Percentiles rank a stretch among this genome's conserved stretches.
Evolutionary conservation across 2,888 invertebrate genomes (phyloP).

Genomic region (Rotaria macrura): DNA sequence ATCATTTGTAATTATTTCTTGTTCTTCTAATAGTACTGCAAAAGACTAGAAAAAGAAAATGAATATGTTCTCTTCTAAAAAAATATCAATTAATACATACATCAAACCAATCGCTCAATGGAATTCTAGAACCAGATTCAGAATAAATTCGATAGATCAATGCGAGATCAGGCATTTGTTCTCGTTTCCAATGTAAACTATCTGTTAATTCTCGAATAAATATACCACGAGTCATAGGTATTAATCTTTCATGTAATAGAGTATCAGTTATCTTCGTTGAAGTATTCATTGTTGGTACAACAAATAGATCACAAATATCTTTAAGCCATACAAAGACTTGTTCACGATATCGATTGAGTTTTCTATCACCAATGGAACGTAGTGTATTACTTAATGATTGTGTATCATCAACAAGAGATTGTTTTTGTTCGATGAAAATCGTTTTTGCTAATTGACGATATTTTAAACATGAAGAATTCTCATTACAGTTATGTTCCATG

Average conservation of each 20-base stretch:
- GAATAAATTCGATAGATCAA: not conserved
- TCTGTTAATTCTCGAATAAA: not conserved
- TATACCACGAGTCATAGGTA: not conserved
- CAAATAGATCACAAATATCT: not conserved
- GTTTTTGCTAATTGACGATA: not conserved
- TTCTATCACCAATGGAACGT: not conserved
- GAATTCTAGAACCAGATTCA: not conserved
- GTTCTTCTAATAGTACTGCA: not conserved
- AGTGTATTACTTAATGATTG: not conserved
- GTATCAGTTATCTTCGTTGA: not conserved
- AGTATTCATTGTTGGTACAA: not conserved
- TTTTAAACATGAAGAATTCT: not conserved
- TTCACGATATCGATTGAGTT: slow-evolving; percentile 3
- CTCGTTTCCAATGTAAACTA: not conserved
- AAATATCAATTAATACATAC: not conserved
- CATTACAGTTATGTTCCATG: not conserved
- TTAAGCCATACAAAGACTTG: not conserved
- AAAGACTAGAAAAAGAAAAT: not conserved
- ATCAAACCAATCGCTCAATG: not conserved
- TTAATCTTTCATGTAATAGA: not conserved
- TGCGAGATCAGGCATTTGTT: not conserved
- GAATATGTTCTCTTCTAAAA: not conserved
- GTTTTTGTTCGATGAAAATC: not conserved
- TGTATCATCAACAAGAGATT: not conserved
- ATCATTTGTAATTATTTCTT: not conserved